Conservation (phyloP, 2,113 vertebrate genomes). For the Chiloscyllium plagiosum region DNA sequence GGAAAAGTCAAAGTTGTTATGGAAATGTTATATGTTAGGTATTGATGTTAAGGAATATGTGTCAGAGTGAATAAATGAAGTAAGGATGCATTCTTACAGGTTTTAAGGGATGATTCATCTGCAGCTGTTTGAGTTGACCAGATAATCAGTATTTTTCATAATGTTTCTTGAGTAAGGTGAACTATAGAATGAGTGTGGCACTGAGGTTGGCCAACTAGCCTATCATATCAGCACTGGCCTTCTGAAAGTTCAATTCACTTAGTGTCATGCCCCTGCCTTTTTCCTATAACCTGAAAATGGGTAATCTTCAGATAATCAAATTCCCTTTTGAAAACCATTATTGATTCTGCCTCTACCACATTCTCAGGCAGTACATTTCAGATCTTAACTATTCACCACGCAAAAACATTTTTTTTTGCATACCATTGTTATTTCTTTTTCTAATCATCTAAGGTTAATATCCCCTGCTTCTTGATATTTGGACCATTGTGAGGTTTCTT, state of each 20-base stretch:
- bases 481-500: not conserved
- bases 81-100: not conserved
- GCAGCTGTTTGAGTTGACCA: not conserved
- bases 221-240: too few relatives aligned
- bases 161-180: not conserved
- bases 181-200: too few relatives aligned
- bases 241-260: too few relatives aligned
- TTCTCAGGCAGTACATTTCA: too few relatives aligned
- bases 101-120: not conserved
- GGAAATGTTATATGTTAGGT: not conserved
- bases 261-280: too few relatives aligned
- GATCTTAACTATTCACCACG: too few relatives aligned
- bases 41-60: not conserved
- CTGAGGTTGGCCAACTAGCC: too few relatives aligned
- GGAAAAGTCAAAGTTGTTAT: not conserved
- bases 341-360: too few relatives aligned
- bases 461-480: not conserved
- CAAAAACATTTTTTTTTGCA: too few relatives aligned
- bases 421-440: not conserved
- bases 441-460: not conserved
- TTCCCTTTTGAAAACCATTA: too few relatives aligned
- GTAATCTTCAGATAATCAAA: too few relatives aligned
- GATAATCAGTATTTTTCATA: not conserved
- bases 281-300: too few relatives aligned
- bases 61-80: not conserved